Conservation (phyloP, 2,113 vertebrate genomes). For the Phrynosoma platyrhinos region DNA sequence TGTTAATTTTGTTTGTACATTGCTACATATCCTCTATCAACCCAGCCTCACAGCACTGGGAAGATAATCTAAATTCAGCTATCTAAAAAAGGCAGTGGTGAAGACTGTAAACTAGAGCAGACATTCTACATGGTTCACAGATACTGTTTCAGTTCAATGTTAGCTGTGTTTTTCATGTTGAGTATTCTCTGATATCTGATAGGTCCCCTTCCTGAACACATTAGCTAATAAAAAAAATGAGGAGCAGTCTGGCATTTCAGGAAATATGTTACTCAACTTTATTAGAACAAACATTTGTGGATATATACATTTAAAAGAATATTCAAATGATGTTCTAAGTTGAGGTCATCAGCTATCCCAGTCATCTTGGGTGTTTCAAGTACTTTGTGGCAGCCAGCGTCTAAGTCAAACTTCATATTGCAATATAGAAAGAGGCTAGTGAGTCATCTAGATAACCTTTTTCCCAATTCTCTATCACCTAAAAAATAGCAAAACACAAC, state of each 20-base stretch:
- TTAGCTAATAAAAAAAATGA: neutral
- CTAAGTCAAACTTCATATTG: neutral
- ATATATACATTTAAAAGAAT: neutral
- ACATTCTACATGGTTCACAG: too few species aligned
- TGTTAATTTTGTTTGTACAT: too few species aligned
- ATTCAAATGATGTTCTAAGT: neutral
- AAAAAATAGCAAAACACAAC: conserved; percentile 6
- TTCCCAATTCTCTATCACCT: neutral
- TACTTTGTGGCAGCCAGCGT: neutral
- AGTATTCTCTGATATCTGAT: too few species aligned
- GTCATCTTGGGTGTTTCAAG: neutral
- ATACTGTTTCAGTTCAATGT: too few species aligned
- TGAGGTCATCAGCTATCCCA: neutral
- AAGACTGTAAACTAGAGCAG: too few species aligned
- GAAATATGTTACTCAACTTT: neutral
- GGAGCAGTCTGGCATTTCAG: neutral
- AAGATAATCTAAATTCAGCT: too few species aligned
- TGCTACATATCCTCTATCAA: too few species aligned
- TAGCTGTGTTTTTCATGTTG: too few species aligned
- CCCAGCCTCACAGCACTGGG: too few species aligned
- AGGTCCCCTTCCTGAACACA: neutral
- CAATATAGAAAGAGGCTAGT: neutral
- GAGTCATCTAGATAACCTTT: neutral
- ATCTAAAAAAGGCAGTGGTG: too few species aligned
- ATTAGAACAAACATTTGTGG: neutral